Evolutionary conservation across 2,888 invertebrate genomes (phyloP).

Genomic region (Cantharis rufa): DNA sequence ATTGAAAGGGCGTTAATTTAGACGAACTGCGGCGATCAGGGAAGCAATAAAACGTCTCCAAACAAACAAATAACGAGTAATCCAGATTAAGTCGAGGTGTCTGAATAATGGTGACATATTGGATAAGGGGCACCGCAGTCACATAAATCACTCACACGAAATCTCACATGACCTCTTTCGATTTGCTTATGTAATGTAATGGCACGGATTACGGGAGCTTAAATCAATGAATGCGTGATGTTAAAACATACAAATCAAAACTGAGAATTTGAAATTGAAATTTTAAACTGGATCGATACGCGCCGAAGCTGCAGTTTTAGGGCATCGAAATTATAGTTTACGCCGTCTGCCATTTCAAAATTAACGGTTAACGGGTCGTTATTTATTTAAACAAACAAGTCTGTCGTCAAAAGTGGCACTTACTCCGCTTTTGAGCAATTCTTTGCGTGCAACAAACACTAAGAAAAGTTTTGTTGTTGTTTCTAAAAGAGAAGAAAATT

Average conservation of each 20-base stretch:
- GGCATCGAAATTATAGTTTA: not conserved
- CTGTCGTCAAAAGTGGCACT: not conserved
- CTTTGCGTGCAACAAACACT: not conserved
- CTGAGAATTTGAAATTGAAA: not conserved
- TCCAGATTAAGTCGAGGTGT: slow-evolving; percentile 42
- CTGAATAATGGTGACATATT: slow-evolving; percentile 48
- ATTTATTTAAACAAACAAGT: not conserved
- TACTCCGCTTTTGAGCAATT: not conserved
- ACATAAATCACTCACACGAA: slow-evolving; percentile 33
- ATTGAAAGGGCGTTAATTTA: slow-evolving; percentile 35
- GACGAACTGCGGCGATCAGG: slow-evolving; percentile 37
- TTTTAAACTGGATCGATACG: not conserved
- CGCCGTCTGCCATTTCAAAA: not conserved
- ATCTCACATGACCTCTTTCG: slow-evolving; percentile 24
- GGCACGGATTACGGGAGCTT: not conserved
- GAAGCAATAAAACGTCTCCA: slow-evolving; percentile 39
- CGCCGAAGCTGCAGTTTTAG: not conserved
- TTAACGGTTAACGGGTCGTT: not conserved
- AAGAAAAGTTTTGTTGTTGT: not conserved
- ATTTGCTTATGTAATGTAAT: slow-evolving; percentile 16
- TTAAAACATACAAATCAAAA: not conserved
- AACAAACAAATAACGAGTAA: slow-evolving; percentile 41
- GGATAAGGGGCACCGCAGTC: slow-evolving; percentile 36
- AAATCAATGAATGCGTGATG: not conserved
- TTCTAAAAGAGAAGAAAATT: not conserved